These are phyloP conservation scores for Sciurus vulgaris DNA, from an alignment of 2,797 vertebrate species.

Conservation along the genomic window DNA sequence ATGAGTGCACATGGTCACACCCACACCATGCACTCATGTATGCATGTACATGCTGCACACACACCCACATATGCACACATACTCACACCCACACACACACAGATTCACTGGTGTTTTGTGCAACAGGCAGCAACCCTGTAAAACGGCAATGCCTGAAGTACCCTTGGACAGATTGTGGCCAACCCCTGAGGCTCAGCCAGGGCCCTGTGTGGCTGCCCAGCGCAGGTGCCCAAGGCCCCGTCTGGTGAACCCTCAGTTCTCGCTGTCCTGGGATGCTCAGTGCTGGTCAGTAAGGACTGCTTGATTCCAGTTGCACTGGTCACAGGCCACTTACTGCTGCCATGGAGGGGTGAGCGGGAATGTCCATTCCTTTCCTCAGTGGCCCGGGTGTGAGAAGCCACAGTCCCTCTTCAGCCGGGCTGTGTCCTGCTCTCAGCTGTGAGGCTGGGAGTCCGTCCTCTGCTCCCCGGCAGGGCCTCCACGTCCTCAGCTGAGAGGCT, in stretches of 20 bases:
- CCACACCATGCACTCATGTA: no score
- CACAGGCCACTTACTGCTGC: accelerated
- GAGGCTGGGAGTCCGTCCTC: no score
- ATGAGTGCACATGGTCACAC: no score
- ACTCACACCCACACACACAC: not conserved
- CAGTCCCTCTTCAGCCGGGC: accelerated
- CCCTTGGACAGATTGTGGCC: accelerated
- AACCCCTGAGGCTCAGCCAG: accelerated
- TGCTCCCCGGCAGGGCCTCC: no score
- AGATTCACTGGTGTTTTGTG: not conserved
- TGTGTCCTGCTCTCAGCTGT: not conserved
- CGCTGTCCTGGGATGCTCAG: accelerated
- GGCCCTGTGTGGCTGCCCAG: accelerated
- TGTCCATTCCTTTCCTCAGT: accelerated
- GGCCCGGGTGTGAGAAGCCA: accelerated
- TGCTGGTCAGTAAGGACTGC: accelerated
- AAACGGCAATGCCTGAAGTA: accelerated
- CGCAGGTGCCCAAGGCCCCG: accelerated
- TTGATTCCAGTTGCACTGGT: accelerated
- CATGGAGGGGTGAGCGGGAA: accelerated
- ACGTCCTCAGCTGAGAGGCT: no score
- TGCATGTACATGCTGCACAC: no score
- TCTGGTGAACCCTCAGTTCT: accelerated
- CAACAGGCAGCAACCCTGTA: accelerated
- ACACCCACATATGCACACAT: accelerated